Base-by-base conservation (phyloP, 2,888 invertebrate genomes). In the Thalpophila matura region DNA sequence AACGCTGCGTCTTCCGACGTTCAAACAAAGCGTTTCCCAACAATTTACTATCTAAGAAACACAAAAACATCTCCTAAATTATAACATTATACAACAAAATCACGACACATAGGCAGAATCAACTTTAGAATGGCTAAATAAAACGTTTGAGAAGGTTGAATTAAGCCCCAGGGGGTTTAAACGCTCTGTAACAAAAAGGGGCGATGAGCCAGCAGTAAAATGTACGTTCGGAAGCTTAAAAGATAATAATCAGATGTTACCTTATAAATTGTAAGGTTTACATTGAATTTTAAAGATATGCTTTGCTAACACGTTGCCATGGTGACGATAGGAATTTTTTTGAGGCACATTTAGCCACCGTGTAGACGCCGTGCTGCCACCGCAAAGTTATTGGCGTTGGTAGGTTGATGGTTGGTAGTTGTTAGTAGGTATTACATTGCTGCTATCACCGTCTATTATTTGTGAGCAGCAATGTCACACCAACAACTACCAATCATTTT, bases 131-230 rank as follows among this genome's bases (percentile, higher is more conserved):
- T 14, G 12, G 10, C n/a, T 27, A 16, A 12, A 37, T 49, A 14
- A 24, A 26, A 49, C 33, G 22, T 31, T 38, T 47, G 29, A 12
- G 12, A 16, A 4, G 12, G 35, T 16, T 16, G 10, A 31, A 43
- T 56, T 65, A 43, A 65, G 49, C 16, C 24, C 29, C 1, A 4
- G 6, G 5, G 22, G 35, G 20, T 37, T 63, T 31, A 22, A 43
- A 22, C 16, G 22, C 66, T 65, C 43, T 49, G 57, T 57, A 37
- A 42, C 35, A 49, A 65, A 49, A 49, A 56, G 47, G 66, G 29
- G 35, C 16, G 26, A 56, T 65, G 56, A 56, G 24, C 29, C 12
- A 29, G 47, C 47, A 20, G 47, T 56, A 31, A 42, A n/a, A 20
- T 20, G 35, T 47, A 35, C 40, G 18, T 18, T 37, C 12, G 3